phyloP scores from a whole-genome alignment of 1,140 invertebrate genomes.

The Heliconius hewitsoni region DNA sequence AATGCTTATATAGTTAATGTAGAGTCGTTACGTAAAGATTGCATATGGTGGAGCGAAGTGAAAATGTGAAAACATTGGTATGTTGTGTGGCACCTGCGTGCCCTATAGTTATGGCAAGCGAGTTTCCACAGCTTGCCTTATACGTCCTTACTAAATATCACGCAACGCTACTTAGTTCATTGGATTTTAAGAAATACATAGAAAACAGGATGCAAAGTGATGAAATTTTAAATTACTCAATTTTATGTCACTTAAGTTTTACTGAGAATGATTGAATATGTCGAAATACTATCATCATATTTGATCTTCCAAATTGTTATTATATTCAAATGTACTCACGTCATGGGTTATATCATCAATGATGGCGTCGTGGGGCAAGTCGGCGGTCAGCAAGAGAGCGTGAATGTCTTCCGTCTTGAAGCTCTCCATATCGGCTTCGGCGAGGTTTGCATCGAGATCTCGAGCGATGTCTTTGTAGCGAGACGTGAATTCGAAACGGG shows the following conservation, averaged over 20 bases:
- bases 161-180: slow-evolving; percentile 16
- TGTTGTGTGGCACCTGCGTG: slow-evolving; percentile 12
- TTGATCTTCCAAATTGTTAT: neutral
- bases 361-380: slow-evolving; percentile 84
- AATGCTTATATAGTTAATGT: slow-evolving; percentile 10
- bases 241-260: neutral
- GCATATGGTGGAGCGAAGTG: slow-evolving; percentile 35
- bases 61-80: slow-evolving; percentile 41
- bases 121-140: slow-evolving; percentile 31
- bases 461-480: slow-evolving; percentile 93
- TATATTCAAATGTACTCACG: slow-evolving; percentile 55
- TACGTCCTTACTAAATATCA: slow-evolving; percentile 32
- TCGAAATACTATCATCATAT: neutral
- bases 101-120: slow-evolving; percentile 34
- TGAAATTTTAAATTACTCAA: neutral
- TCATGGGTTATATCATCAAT: slow-evolving; percentile 74
- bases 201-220: neutral
- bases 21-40: slow-evolving; percentile 34
- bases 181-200: neutral
- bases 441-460: slow-evolving; percentile 95
- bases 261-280: neutral
- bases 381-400: slow-evolving; percentile 86
- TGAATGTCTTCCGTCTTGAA: slow-evolving; percentile 95
- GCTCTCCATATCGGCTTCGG: slow-evolving; percentile 97
- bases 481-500: slow-evolving; percentile 77